Conservation (phyloP, 23 tunicate genomes). For the Styela clava region DNA sequence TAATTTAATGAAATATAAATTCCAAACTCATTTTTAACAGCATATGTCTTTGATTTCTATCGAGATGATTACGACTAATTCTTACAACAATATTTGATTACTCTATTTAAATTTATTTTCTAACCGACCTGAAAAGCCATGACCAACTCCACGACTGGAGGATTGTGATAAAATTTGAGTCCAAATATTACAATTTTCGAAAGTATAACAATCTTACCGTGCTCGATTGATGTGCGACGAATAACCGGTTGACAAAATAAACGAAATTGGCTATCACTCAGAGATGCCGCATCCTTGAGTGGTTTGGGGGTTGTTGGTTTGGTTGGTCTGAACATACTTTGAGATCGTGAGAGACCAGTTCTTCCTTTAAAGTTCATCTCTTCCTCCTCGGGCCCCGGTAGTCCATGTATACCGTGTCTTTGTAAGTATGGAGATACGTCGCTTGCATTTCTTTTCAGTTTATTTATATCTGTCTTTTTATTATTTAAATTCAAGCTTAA, state of each 20-base stretch:
- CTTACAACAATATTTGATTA: no score
- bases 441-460: not conserved
- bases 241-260: not conserved
- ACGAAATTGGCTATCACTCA: not conserved
- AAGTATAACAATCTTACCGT: not conserved
- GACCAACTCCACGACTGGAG: no score
- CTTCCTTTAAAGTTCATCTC: not conserved
- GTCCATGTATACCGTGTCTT: not conserved
- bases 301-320: conserved; percentile 82
- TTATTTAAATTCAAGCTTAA: not conserved
- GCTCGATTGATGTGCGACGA: not conserved
- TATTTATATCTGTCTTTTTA: no score
- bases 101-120: no score
- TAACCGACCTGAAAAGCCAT: no score
- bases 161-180: no score
- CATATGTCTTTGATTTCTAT: no score
- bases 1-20: no score
- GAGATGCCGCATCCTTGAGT: conserved; percentile 26
- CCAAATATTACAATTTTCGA: no score
- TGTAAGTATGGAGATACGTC: not conserved
- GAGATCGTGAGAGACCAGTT: not conserved
- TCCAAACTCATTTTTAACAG: no score
- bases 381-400: not conserved
- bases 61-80: no score
- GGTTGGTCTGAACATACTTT: conserved; percentile 28